Evolutionary conservation across 2,888 invertebrate genomes (phyloP).

Genomic region (Holacanthella duospinosa): DNA sequence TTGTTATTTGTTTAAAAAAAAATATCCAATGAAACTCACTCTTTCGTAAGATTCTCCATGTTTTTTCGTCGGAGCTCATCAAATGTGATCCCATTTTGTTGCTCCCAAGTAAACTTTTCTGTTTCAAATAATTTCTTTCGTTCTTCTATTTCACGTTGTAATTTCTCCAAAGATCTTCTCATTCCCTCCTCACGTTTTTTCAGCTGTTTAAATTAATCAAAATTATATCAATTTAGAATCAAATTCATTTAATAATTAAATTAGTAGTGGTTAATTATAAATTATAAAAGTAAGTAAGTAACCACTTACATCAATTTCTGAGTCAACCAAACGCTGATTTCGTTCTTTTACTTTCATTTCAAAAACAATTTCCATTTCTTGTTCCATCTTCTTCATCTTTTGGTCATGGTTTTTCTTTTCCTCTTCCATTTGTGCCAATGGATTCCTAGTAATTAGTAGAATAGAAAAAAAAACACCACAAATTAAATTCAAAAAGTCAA

Average conservation of each 20-base stretch:
- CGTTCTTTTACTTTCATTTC: conserved; percentile 96
- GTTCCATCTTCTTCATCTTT: conserved; percentile 97
- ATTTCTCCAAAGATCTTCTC: conserved; percentile 68
- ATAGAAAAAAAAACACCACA: background rate
- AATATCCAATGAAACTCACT: conserved; percentile 55
- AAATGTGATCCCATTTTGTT: conserved; percentile 73
- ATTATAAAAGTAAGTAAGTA: background rate
- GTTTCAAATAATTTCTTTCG: conserved; percentile 70
- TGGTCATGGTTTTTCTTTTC: conserved; percentile 91
- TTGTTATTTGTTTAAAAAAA: no score
- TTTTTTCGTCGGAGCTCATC: conserved; percentile 79
- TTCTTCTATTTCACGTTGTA: conserved; percentile 84
- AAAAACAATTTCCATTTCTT: conserved; percentile 97
- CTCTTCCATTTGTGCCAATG: conserved; percentile 95
- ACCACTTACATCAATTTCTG: conserved; percentile 66
- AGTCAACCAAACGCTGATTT: conserved; percentile 89
- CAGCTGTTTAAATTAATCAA: conserved; percentile 45
- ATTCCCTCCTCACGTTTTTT: conserved; percentile 80
- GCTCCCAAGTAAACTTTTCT: conserved; percentile 83
- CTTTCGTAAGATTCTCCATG: conserved; percentile 79
- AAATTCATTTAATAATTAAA: background rate
- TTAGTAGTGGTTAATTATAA: background rate
- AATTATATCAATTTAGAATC: background rate
- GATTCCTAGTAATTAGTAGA: conserved; percentile 60
- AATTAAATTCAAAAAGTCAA: background rate